phyloP scores from a whole-genome alignment of 92 coral and sea anemone species.

The Actinernus sp. region DNA sequence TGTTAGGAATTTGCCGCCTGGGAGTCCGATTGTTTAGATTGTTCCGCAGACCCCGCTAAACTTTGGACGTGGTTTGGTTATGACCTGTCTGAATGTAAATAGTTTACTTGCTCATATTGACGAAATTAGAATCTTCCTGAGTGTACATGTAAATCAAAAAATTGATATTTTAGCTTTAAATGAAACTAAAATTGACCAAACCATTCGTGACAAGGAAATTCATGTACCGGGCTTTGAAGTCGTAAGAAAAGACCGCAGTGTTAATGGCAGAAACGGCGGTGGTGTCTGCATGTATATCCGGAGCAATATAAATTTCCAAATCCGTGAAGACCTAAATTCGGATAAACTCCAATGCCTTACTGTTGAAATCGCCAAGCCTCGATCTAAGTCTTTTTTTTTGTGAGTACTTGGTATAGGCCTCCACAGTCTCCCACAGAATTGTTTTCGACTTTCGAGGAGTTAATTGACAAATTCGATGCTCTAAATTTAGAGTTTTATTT shows the following conservation, averaged over 20 bases:
- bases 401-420: slow-evolving; percentile 59
- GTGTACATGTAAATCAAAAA: slow-evolving; percentile 10
- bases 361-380: slow-evolving; percentile 42
- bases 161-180: slow-evolving; percentile 52
- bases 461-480: slow-evolving; percentile 58
- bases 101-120: slow-evolving; percentile 39
- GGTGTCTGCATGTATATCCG: slow-evolving; percentile 42
- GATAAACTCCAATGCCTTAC: slow-evolving; percentile 15
- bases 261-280: slow-evolving; percentile 27
- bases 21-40: too few species aligned
- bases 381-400: slow-evolving; percentile 26
- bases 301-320: slow-evolving; percentile 3
- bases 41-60: too few species aligned
- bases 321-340: slow-evolving; percentile 21
- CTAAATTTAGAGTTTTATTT: slow-evolving; percentile 41
- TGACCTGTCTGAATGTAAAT: slow-evolving; percentile 34
- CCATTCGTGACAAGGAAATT: slow-evolving; percentile 17
- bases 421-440: slow-evolving; percentile 38
- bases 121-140: slow-evolving; percentile 37
- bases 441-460: slow-evolving; percentile 31
- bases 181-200: slow-evolving; percentile 45
- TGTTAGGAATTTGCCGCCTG: too few species aligned
- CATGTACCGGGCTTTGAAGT: slow-evolving; percentile 37
- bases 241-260: slow-evolving; percentile 41
- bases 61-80: slow-evolving; percentile 24